A percentile compares a stretch with the other conserved stretches of the same genome.
phyloP scores from a whole-genome alignment of 2,888 invertebrate species.

The Drosophila lutescens region DNA sequence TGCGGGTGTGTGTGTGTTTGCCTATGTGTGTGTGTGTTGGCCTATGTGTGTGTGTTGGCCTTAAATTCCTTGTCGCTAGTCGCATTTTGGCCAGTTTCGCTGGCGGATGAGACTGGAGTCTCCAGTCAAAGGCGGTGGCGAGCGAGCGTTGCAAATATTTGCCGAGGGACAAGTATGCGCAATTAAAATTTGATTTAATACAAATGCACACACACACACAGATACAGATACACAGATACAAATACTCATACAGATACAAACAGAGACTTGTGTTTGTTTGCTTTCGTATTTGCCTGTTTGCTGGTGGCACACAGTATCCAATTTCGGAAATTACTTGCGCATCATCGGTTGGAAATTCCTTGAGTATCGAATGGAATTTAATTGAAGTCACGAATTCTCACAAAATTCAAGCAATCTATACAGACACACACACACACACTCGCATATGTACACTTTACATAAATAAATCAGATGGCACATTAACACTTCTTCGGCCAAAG shows the following conservation, averaged over 20 bases:
- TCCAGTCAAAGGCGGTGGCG: slow-evolving; percentile 74
- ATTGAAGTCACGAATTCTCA: slow-evolving; percentile 83
- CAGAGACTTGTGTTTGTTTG: slow-evolving; percentile 40
- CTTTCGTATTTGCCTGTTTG: slow-evolving; percentile 56
- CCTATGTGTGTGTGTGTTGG: slow-evolving; percentile 22
- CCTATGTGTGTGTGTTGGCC: slow-evolving; percentile 34
- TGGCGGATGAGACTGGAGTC: slow-evolving; percentile 20
- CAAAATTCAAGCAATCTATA: slow-evolving; percentile 74
- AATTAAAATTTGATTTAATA: slow-evolving; percentile 82
- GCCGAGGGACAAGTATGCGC: slow-evolving; percentile 81
- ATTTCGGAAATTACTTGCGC: slow-evolving; percentile 82
- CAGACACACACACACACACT: slow-evolving; percentile 17
- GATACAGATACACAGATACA: neutral
- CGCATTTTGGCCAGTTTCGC: slow-evolving; percentile 54
- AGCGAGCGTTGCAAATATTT: slow-evolving; percentile 79
- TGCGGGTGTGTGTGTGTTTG: slow-evolving; percentile 23
- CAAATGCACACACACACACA: slow-evolving; percentile 58
- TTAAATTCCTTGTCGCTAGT: slow-evolving; percentile 73
- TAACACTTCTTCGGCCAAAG: slow-evolving; percentile 65
- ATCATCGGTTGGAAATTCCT: slow-evolving; percentile 81
- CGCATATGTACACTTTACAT: neutral
- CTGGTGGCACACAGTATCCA: slow-evolving; percentile 79
- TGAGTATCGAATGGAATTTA: slow-evolving; percentile 84
- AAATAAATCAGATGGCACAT: slow-evolving; percentile 79
- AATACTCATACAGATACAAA: slow-evolving; percentile 12